phyloP scores from a whole-genome alignment of 1,140 invertebrate genomes.

The Drosophila bifasciata region DNA sequence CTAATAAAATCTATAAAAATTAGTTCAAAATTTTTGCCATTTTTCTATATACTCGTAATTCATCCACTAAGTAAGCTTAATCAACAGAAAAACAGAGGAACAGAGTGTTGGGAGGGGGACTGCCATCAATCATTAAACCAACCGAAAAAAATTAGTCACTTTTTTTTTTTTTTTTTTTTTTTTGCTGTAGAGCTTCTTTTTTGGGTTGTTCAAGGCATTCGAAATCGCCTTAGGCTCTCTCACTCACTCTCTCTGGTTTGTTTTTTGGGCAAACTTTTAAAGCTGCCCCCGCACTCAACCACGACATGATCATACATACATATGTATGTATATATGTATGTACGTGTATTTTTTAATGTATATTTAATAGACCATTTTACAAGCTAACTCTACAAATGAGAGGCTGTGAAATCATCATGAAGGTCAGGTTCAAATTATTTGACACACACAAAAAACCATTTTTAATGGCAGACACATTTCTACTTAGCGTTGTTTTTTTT shows the following conservation, averaged over 20 bases:
- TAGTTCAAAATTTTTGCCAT: slow-evolving; percentile 39
- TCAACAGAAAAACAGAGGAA: slow-evolving; percentile 42
- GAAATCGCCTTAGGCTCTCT: slow-evolving; percentile 35
- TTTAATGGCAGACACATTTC: too few relatives aligned
- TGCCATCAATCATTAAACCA: slow-evolving; percentile 69
- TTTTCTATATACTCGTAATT: slow-evolving; percentile 12
- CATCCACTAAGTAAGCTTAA: slow-evolving; percentile 49
- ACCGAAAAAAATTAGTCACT: slow-evolving; percentile 63
- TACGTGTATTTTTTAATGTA: slow-evolving; percentile 60
- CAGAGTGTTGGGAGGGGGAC: slow-evolving; percentile 13
- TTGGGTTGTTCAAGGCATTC: slow-evolving; percentile 63
- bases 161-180: slow-evolving; percentile 21
- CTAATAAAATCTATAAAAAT: slow-evolving; percentile 49
- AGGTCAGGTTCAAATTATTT: slow-evolving; percentile 77
- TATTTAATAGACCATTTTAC: slow-evolving; percentile 80
- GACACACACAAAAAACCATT: slow-evolving; percentile 38
- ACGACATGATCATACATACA: slow-evolving; percentile 1
- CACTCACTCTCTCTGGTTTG: slow-evolving; percentile 9
- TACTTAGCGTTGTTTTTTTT: too few relatives aligned
- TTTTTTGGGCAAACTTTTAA: slow-evolving; percentile 62
- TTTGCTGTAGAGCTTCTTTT: slow-evolving; percentile 33
- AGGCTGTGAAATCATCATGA: slow-evolving; percentile 61
- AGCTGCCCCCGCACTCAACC: slow-evolving; percentile 51
- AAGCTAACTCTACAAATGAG: slow-evolving; percentile 74
- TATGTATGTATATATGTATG: slow-evolving; percentile 10